Percentiles rank a stretch among this genome's conserved stretches.
These are phyloP conservation scores for Tenualosa thibaudeaui DNA, from an alignment of 2,797 vertebrate genomes.

Conservation along the genomic window DNA sequence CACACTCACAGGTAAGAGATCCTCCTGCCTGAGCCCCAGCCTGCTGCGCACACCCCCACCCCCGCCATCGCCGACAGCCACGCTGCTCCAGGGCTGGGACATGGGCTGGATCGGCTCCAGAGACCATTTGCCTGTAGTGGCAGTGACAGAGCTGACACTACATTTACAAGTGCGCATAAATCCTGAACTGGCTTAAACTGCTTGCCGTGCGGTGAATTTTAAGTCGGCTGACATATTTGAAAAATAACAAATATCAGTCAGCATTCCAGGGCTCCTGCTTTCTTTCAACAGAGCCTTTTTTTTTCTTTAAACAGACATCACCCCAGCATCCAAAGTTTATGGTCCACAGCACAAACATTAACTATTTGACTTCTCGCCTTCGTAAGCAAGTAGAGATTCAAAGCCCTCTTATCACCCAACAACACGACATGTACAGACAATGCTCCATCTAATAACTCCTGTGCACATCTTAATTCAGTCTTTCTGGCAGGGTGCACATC, in stretches of 20 bases:
- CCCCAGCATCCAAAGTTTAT: background rate
- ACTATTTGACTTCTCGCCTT: slow-evolving; percentile 5
- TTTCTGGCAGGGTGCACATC: background rate
- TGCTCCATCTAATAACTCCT: background rate
- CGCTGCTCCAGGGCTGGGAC: slow-evolving; percentile 36
- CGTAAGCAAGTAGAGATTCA: slow-evolving; percentile 8
- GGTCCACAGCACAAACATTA: slow-evolving; percentile 24
- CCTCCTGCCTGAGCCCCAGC: slow-evolving; percentile 33
- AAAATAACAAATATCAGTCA: slow-evolving; percentile 21
- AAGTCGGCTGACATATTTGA: slow-evolving; percentile 14
- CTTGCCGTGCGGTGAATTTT: slow-evolving; percentile 42
- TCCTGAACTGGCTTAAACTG: slow-evolving; percentile 53
- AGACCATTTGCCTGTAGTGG: slow-evolving; percentile 62
- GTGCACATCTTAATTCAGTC: background rate
- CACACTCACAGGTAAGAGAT: slow-evolving; percentile 62
- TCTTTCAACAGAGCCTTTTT: background rate
- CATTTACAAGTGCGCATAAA: slow-evolving; percentile 65
- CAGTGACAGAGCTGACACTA: slow-evolving; percentile 57
- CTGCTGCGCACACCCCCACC: no score
- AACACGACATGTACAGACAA: slow-evolving; percentile 14
- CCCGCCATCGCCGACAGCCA: no score
- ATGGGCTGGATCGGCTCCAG: slow-evolving; percentile 65
- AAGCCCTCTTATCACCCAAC: background rate
- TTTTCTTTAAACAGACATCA: background rate
- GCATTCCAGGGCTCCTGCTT: slow-evolving; percentile 10